Evolutionary conservation across 1,140 invertebrate species (phyloP).

Genomic region (Tetramorium simillimum): DNA sequence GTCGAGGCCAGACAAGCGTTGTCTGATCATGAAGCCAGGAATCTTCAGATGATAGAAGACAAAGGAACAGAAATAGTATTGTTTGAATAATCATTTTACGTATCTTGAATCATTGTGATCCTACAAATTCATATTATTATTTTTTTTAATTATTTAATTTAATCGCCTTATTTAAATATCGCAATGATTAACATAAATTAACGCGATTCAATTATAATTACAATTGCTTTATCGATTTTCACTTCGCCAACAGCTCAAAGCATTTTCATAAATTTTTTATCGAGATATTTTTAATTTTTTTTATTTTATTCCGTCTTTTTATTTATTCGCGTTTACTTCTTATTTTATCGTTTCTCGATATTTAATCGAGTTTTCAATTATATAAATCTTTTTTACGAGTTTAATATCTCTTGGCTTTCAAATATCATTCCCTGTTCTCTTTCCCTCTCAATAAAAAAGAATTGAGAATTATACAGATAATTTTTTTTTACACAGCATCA

Average conservation of each 20-base stretch:
- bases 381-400: neutral
- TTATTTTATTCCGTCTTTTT: constrained; percentile 22
- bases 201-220: neutral
- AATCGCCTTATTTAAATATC: neutral
- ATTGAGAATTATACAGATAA: neutral
- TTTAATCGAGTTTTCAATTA: neutral
- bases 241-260: neutral
- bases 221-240: neutral
- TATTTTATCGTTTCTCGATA: neutral
- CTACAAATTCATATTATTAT: neutral
- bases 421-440: neutral
- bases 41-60: constrained; percentile 76
- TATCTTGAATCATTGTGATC: neutral
- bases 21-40: constrained; percentile 76
- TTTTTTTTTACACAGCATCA: constrained; percentile 72
- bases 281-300: neutral
- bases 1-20: constrained; percentile 77
- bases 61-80: constrained; percentile 78
- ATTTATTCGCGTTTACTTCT: neutral
- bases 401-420: neutral
- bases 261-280: neutral
- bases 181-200: neutral
- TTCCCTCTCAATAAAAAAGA: neutral
- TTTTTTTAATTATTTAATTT: constrained; percentile 16
- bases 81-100: neutral